Evolutionary conservation across 2,888 invertebrate genomes (phyloP), one percentile per base, ranked within the genome.

Genomic region (Allacma fusca): DNA sequence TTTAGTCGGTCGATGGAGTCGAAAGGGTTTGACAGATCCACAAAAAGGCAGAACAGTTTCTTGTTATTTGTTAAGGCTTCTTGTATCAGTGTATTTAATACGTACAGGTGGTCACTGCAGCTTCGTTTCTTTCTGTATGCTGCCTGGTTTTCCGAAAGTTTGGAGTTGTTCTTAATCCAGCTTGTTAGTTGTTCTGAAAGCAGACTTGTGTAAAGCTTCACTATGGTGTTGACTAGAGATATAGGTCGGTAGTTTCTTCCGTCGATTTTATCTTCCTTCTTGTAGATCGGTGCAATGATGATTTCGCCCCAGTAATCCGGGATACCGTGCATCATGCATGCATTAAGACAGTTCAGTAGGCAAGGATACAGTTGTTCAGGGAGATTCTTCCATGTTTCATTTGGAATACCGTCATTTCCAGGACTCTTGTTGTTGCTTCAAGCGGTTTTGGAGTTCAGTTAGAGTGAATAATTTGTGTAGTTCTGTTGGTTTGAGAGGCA

Each of bases 211-310:
- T 44, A 75, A 1, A 65, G 13, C 44, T 75, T 75, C 24, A 65
- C 9, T n/a, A 65, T 65, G 7, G 43, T 43, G 4, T 75, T 68
- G 1, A 75, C n/a, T 5, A 75, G 24, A 0, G 75, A 68, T 13
- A 75, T 75, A 16, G 50, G 68, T 57, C 75, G 44, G 34, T 68
- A 75, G 34, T 75, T 75, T 12, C 9, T 43, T 1, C 43, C 26
- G n/a, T 65, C 21, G 2, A 5, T 9, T n/a, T 19, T 5, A 19
- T 75, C 34, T 2, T 68, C 75, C 21, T 69, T 75, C 26, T 75
- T 75, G n/a, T 21, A 69, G 0, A 75, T 7, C 21, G 24, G 67
- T 12, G 68, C 59, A 0, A 65, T 21, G 29, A 68, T 68, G 1
- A 75, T 75, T 24, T 50, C n/a, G 5, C 24, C 21, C 68, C 68